Conservation (phyloP, 2,797 vertebrate genomes). For the Eremophila alpestris region DNA sequence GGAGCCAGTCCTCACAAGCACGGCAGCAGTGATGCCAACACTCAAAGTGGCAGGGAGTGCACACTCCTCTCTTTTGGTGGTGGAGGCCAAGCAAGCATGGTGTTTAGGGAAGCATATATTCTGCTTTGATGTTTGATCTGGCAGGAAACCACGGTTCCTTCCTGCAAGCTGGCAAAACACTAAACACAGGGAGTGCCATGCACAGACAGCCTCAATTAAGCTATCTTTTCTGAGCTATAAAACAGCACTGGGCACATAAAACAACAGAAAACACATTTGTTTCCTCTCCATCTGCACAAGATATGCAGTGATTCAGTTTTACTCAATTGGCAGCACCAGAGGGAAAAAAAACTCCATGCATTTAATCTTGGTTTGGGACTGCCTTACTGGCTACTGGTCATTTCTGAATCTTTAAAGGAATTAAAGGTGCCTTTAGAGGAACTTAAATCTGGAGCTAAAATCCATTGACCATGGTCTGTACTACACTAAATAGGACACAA, state of each 20-base stretch:
- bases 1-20: background rate
- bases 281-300: slow-evolving; percentile 19
- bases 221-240: slow-evolving; percentile 38
- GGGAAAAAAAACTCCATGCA: background rate
- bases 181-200: background rate
- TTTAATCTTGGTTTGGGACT: background rate
- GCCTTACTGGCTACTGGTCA: background rate
- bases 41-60: background rate
- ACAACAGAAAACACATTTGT: slow-evolving; percentile 15
- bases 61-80: background rate
- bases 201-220: slow-evolving; percentile 46
- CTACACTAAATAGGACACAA: background rate
- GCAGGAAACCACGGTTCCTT: background rate
- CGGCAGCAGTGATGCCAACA: background rate
- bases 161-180: slow-evolving; percentile 42
- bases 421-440: background rate
- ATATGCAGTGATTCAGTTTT: background rate
- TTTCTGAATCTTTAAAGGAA: background rate
- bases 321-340: background rate
- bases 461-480: background rate
- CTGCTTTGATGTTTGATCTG: slow-evolving; percentile 9
- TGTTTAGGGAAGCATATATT: slow-evolving; percentile 1
- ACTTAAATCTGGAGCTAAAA: background rate
- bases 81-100: slow-evolving; percentile 2
- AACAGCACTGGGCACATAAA: slow-evolving; percentile 28